Percentiles rank a stretch among this genome's conserved stretches.
phyloP scores from a whole-genome alignment of 2,113 vertebrate species.

The Picathartes gymnocephalus region DNA sequence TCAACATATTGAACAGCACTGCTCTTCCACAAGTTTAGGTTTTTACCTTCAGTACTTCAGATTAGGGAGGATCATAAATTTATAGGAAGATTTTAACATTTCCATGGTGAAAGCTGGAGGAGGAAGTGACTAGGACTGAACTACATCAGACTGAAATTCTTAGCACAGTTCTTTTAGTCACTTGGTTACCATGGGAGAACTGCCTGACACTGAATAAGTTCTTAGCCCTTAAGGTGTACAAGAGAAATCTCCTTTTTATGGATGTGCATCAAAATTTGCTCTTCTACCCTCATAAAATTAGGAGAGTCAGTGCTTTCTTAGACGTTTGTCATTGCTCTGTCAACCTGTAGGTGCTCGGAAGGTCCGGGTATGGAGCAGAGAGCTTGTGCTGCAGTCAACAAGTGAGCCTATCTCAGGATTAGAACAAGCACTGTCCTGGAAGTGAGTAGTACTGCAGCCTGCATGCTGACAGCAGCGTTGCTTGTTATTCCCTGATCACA shows the following conservation, averaged over 20 bases:
- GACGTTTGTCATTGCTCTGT: neutral
- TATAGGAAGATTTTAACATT: neutral
- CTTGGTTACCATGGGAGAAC: neutral
- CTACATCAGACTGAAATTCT: neutral
- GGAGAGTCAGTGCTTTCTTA: neutral
- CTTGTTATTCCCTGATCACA: neutral
- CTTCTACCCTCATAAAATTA: neutral
- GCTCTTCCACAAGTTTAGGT: neutral
- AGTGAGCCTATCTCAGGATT: conserved; percentile 87
- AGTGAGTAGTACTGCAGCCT: conserved; percentile 74
- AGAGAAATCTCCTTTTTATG: neutral
- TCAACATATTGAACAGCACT: neutral
- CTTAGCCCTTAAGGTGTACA: neutral
- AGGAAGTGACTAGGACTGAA: neutral
- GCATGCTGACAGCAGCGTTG: neutral
- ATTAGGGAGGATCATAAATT: neutral
- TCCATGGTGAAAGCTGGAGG: neutral
- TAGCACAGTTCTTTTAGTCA: neutral
- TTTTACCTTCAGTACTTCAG: neutral
- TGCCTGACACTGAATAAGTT: neutral
- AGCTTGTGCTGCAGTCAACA: conserved; percentile 91
- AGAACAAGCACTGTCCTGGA: conserved; percentile 90
- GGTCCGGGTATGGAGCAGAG: conserved; percentile 85
- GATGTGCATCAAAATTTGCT: neutral
- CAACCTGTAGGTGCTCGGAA: conserved; percentile 76